Evolutionary conservation across 2,888 invertebrate genomes (phyloP).

Genomic region (Sarcophaga caerulescens): DNA sequence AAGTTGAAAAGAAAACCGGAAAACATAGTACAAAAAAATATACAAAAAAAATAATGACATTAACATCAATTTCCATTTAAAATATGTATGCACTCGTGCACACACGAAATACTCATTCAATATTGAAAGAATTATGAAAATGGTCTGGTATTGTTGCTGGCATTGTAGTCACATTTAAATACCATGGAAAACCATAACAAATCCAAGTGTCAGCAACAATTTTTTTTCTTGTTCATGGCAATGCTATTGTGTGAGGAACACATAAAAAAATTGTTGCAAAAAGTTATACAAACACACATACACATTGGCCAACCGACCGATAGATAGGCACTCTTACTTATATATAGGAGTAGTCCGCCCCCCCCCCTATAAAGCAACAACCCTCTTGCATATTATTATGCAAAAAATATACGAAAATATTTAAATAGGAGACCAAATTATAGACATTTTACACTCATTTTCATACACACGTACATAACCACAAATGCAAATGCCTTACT

Average conservation of each 20-base stretch:
- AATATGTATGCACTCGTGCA: neutral
- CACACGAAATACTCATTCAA: slow-evolving; percentile 2
- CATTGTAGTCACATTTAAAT: slow-evolving; percentile 16
- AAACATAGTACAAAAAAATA: neutral
- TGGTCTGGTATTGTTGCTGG: neutral
- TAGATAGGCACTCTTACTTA: neutral
- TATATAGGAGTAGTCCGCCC: neutral
- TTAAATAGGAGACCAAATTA: slow-evolving; percentile 34
- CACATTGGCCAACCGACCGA: neutral
- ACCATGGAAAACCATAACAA: slow-evolving; percentile 48
- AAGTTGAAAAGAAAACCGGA: neutral
- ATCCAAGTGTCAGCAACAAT: slow-evolving; percentile 48
- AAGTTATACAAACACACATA: neutral
- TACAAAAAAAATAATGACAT: slow-evolving; percentile 62
- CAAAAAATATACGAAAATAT: neutral
- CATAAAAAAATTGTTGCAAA: slow-evolving; percentile 39
- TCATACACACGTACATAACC: slow-evolving; percentile 6
- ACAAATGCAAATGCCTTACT: slow-evolving; percentile 27
- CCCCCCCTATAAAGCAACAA: slow-evolving; percentile 27
- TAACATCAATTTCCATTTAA: slow-evolving; percentile 54
- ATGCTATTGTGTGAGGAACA: neutral
- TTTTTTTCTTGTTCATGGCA: slow-evolving; percentile 19
- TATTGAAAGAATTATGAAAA: neutral
- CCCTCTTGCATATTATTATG: slow-evolving; percentile 35
- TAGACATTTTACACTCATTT: slow-evolving; percentile 12